phyloP scores from a whole-genome alignment of 2,888 invertebrate genomes.

The Hanleya hanleyi region DNA sequence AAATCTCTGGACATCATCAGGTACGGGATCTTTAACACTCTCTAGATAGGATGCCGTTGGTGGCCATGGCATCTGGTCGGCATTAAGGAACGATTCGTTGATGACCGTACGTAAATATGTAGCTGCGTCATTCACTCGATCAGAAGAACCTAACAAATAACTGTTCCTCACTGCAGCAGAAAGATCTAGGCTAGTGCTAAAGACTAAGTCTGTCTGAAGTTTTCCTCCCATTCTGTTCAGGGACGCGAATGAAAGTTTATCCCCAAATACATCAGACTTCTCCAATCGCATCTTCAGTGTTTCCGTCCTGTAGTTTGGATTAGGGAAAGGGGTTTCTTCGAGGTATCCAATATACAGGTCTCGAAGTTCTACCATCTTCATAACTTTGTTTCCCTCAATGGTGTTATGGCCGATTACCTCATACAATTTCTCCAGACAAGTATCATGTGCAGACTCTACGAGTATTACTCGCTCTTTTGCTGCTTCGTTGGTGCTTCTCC shows the following conservation, averaged over 20 bases:
- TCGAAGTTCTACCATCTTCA: slow-evolving; percentile 1
- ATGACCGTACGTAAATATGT: slow-evolving; percentile 3
- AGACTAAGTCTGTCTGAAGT: not conserved
- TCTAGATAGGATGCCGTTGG: slow-evolving; percentile 10
- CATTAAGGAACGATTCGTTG: not conserved
- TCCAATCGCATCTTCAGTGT: not conserved
- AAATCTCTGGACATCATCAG: not conserved
- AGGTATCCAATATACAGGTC: slow-evolving; percentile 10
- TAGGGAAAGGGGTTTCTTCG: not conserved
- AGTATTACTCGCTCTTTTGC: not conserved
- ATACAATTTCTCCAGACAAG: not conserved
- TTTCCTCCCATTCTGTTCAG: too few species aligned
- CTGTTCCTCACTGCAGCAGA: not conserved
- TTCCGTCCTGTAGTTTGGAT: not conserved
- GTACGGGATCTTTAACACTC: slow-evolving; percentile 7
- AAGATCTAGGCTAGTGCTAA: not conserved
- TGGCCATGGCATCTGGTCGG: not conserved
- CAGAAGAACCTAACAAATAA: not conserved
- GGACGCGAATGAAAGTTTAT: not conserved
- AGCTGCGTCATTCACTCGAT: not conserved
- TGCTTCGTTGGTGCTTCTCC: not conserved
- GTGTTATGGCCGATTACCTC: slow-evolving; percentile 2
- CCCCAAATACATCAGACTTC: not conserved
- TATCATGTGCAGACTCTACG: not conserved
- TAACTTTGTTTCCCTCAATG: not conserved